Evolutionary conservation across 2,888 invertebrate species (phyloP), one percentile per base, ranked within the genome.

Genomic region (Lacanobia wlatinum): DNA sequence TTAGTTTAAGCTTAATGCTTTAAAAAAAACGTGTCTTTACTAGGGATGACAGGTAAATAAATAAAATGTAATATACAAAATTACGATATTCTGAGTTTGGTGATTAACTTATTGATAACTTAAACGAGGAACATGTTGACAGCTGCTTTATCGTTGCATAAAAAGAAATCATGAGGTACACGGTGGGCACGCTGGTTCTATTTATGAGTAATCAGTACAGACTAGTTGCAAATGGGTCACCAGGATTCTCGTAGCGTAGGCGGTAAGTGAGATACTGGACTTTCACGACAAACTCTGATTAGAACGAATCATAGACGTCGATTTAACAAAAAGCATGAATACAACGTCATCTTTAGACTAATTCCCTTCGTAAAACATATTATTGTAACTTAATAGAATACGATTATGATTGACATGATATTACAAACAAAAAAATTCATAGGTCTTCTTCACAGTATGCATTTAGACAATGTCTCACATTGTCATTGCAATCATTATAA

Each of bases 141-240:
- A 38, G 5, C 53, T 50, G 12, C 8, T 34, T 53, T 3, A 14
- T 10, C 1, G 6, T 40, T 18, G 9, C 9, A 48, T 16, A 9
- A n/a, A 9, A n/a, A 8, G 21, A 1, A 28, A 34, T 28, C 14
- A 48, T 21, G 14, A 60, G 9, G 18, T 38, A 10, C 5, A 23
- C 23, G 12, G n/a, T n/a, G 5, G 46, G 18, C 2, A 40, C n/a
- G 8, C 28, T n/a, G 5, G 50, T 61, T 75, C 55, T 63, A 69
- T 68, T 65, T 58, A 34, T 43, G 9, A 65, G 40, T 69, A 46
- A 61, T 34, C 63, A 61, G 23, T 50, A 14, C n/a, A 23, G 21
- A 66, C 53, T 73, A 53, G 38, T 34, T 21, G 28, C 28, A 74
- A 79, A 56, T 72, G 12, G 74, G 79, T 82, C 72, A 67, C 65